Percentiles rank a stretch among this genome's conserved stretches.
Evolutionary conservation across 1,140 invertebrate genomes (phyloP).

Genomic region (Papilio polyxenes): DNA sequence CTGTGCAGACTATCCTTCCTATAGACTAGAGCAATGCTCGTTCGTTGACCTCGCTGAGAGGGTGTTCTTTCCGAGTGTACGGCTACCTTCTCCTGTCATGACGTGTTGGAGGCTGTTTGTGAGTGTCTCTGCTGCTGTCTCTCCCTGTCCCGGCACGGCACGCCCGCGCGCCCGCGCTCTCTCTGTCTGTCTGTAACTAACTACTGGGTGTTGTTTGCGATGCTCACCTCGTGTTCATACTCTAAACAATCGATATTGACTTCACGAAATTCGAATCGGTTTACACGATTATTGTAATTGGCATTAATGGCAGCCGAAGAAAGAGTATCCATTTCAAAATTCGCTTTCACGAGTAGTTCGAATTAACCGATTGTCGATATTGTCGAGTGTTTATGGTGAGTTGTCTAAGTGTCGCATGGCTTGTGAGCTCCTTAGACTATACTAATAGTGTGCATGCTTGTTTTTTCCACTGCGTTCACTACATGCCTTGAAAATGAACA

Average conservation of each 20-base stretch:
- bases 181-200: slow-evolving; percentile 65
- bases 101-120: slow-evolving; percentile 68
- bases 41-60: slow-evolving; percentile 61
- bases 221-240: slow-evolving; percentile 68
- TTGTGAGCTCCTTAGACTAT: slow-evolving; percentile 46
- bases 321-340: slow-evolving; percentile 74
- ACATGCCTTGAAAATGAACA: slow-evolving; percentile 59
- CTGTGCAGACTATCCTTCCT: slow-evolving; percentile 75
- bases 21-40: slow-evolving; percentile 76
- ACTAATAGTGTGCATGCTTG: slow-evolving; percentile 51
- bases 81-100: slow-evolving; percentile 66
- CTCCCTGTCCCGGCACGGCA: slow-evolving; percentile 54
- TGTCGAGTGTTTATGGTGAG: slow-evolving; percentile 76
- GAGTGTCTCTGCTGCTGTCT: slow-evolving; percentile 67
- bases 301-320: slow-evolving; percentile 78
- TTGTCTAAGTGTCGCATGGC: slow-evolving; percentile 69
- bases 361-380: slow-evolving; percentile 79
- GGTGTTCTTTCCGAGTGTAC: slow-evolving; percentile 59
- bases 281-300: slow-evolving; percentile 56
- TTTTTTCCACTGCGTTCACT: slow-evolving; percentile 50
- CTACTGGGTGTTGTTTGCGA: slow-evolving; percentile 76
- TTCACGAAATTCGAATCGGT: slow-evolving; percentile 55
- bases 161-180: slow-evolving; percentile 43
- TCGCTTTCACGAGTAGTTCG: slow-evolving; percentile 63
- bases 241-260: slow-evolving; percentile 77